Percentiles rank a stretch among this genome's conserved stretches.
Evolutionary conservation across 2,113 vertebrate genomes (phyloP).

Genomic region (Ovibos moschatus): DNA sequence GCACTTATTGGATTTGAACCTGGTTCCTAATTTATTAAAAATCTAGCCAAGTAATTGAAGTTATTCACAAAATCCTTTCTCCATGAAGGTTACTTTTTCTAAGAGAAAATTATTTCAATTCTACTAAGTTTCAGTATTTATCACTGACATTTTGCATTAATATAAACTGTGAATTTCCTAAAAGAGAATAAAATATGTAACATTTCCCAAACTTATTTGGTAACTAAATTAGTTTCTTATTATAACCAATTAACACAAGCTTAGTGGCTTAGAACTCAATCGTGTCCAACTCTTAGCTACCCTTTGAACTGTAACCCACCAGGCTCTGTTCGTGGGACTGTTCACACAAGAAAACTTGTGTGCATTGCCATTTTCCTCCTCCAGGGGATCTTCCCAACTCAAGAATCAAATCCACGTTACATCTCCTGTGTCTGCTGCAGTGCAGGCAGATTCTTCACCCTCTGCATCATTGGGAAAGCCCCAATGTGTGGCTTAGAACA

Average conservation of each 20-base stretch:
- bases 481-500: not conserved
- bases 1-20: not conserved
- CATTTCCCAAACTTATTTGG: not conserved
- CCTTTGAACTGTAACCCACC: not conserved
- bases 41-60: not conserved
- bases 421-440: not conserved
- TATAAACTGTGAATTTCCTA: not conserved
- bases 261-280: not conserved
- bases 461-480: not conserved
- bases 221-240: not conserved
- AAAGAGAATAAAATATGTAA: not conserved
- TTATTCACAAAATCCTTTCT: not conserved
- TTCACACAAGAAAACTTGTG: not conserved
- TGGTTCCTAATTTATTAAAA: not conserved
- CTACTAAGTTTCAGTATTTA: not conserved
- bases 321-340: not conserved
- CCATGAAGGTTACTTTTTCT: not conserved
- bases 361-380: not conserved
- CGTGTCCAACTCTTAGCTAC: not conserved
- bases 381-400: not conserved
- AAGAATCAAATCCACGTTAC: not conserved
- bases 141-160: not conserved
- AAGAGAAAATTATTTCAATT: not conserved
- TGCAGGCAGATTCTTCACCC: not conserved
- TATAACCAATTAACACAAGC: not conserved